These are phyloP conservation scores for Elegia similella DNA, from an alignment of 2,888 invertebrate genomes.

Conservation along the genomic window DNA sequence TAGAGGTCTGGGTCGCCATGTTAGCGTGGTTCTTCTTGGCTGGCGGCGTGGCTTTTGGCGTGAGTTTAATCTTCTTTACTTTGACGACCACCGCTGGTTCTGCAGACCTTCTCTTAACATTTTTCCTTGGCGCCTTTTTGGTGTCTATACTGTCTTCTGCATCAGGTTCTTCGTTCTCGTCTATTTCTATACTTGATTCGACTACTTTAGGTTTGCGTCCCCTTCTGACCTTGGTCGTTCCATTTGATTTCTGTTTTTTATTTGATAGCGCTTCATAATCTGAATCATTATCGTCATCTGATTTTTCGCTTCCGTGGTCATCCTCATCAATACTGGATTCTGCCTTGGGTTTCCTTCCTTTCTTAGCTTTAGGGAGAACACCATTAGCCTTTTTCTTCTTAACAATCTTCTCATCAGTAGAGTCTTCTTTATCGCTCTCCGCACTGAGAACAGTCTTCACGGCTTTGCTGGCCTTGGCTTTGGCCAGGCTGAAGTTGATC, in stretches of 20 bases:
- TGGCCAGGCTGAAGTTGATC: slow-evolving; percentile 77
- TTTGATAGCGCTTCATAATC: slow-evolving; percentile 20
- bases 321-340: slow-evolving; percentile 13
- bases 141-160: slow-evolving; percentile 24
- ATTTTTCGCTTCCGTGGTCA: slow-evolving; percentile 1
- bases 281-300: slow-evolving; percentile 35
- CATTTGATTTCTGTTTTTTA: slow-evolving; percentile 24
- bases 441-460: slow-evolving; percentile 25
- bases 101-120: slow-evolving; percentile 54
- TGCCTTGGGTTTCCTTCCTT: slow-evolving; percentile 26
- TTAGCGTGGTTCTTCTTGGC: slow-evolving; percentile 62
- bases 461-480: slow-evolving; percentile 33
- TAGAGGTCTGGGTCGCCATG: slow-evolving; percentile 69
- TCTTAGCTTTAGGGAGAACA: slow-evolving; percentile 29
- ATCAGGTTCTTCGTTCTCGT: slow-evolving; percentile 55
- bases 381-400: slow-evolving; percentile 32
- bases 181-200: slow-evolving; percentile 30
- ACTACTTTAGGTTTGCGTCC: slow-evolving; percentile 35
- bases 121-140: slow-evolving; percentile 6
- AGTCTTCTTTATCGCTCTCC: slow-evolving; percentile 26
- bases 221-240: slow-evolving; percentile 13
- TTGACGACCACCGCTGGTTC: slow-evolving; percentile 55
- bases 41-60: slow-evolving; percentile 64
- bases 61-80: slow-evolving; percentile 57
- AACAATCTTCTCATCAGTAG: slow-evolving; percentile 25